Percentiles rank a stretch among this genome's conserved stretches.
These are phyloP conservation scores for Erythrolamprus reginae DNA, from an alignment of 2,113 vertebrate genomes.

Conservation along the genomic window DNA sequence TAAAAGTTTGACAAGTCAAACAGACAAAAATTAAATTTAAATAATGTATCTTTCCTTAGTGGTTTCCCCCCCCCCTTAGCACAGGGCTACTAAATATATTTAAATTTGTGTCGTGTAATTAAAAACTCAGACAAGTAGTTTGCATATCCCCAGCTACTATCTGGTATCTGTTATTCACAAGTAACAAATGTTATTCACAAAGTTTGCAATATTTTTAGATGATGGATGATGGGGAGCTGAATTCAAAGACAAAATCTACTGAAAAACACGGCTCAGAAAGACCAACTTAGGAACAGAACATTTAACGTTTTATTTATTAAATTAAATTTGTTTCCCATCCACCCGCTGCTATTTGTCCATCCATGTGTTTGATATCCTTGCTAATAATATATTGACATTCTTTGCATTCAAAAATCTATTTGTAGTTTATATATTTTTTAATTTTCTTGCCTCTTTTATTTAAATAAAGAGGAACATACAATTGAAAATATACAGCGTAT, in stretches of 20 bases:
- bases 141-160: background rate
- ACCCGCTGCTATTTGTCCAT: background rate
- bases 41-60: background rate
- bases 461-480: too few relatives aligned
- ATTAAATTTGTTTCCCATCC: background rate
- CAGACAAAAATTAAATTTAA: background rate
- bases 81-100: background rate
- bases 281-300: background rate
- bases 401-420: background rate
- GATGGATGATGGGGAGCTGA: background rate
- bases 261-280: background rate
- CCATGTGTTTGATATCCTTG: background rate
- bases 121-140: background rate
- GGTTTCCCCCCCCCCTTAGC: background rate
- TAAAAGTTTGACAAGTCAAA: background rate
- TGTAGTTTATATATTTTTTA: background rate
- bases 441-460: too few relatives aligned
- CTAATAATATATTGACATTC: background rate
- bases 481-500: too few relatives aligned
- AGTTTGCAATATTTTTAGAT: background rate
- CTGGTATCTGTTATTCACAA: background rate
- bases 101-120: background rate
- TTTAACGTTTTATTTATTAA: background rate
- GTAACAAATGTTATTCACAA: background rate
- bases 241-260: background rate